Base-by-base conservation (phyloP, 1,140 invertebrate genomes). In the Cydia strobilella region DNA sequence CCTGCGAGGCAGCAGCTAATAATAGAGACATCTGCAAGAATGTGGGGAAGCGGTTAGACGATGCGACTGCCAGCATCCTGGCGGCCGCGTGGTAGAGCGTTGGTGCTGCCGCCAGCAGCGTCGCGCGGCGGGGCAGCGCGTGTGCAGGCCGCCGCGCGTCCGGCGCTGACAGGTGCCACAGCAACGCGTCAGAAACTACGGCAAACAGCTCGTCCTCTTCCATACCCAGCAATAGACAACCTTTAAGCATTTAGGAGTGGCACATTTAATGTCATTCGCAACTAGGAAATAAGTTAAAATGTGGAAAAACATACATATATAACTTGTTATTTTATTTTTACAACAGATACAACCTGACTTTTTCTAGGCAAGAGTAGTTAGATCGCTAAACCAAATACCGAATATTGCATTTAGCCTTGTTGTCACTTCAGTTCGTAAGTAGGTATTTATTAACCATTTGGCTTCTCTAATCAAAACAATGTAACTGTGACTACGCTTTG, bases 91-190 rank as follows among this genome's bases (percentile, higher is more conserved):
- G 75, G 42, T 74, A 74, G 0, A 91, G 74, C 0, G 80, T 76
- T 0, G 83, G 75, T 1, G 75, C 76, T 0, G 84, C 84, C 0
- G 86, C 85, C 4, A 76, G 66, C n/a, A 90, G 27, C 1, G 76
- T 72, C 59, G 84, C 77, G 0, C 80, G 78, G 3, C 77, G 75
- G 0, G 27, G 79, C 6, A 78, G 75, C 0, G 80, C 59, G 2
- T 79, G 80, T 0, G 23, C n/a, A 0, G 79, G 81, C 6, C 87
- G 82, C 0, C 63, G 0, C 0, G 6, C 23, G 39, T 89, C 83
- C 0, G 84, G 80, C 3, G 82, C 83, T 10, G 85, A 84, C 9
- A 92, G 75, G 45, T 92, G 89, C 81, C 82, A 90, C 3, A 82
- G 42, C 2, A 92, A 3, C 0, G 80, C 86, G 9, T 77, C 75